Percentiles rank a stretch among this genome's conserved stretches.
Evolutionary conservation across 2,797 vertebrate genomes (phyloP).

Genomic region (Diplodus puntazzo): DNA sequence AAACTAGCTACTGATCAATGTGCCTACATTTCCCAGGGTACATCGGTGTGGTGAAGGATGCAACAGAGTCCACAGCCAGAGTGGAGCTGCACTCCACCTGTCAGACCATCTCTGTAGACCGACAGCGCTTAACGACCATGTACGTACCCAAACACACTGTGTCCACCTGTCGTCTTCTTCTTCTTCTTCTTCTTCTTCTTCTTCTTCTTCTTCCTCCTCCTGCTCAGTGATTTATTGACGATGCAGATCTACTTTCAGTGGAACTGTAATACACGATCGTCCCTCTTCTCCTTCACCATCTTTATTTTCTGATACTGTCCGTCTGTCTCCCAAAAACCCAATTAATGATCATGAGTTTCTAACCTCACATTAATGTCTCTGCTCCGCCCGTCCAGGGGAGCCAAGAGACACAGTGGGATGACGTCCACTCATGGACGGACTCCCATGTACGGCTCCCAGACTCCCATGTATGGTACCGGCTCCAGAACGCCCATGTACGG

Average conservation of each 20-base stretch:
- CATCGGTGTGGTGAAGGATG: conserved; percentile 96
- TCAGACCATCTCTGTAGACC: conserved; percentile 97
- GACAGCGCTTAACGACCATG: conserved; percentile 93
- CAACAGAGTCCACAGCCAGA: conserved; percentile 94
- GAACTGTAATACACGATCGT: too few relatives aligned
- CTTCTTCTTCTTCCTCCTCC: too few relatives aligned
- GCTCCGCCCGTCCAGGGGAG: conserved; percentile 80
- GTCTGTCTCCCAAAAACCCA: too few relatives aligned
- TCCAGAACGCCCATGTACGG: conserved; percentile 96
- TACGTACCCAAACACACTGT: conserved; percentile 68
- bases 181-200: too few relatives aligned
- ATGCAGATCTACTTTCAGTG: too few relatives aligned
- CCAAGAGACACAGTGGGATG: conserved; percentile 88
- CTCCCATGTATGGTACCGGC: conserved; percentile 94
- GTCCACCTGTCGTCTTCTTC: too few relatives aligned
- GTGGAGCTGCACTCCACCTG: conserved; percentile 97
- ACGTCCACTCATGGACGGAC: conserved; percentile 91
- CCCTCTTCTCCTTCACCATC: too few relatives aligned
- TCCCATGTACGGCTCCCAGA: conserved; percentile 95
- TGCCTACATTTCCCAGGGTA: conserved; percentile 85
- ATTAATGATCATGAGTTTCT: background rate
- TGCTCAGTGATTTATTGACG: too few relatives aligned
- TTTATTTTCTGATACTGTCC: too few relatives aligned
- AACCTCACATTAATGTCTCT: too few relatives aligned
- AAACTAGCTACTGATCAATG: background rate